Evolutionary conservation across 2,888 invertebrate species (phyloP).

Genomic region (Cyrtodaria siliqua): DNA sequence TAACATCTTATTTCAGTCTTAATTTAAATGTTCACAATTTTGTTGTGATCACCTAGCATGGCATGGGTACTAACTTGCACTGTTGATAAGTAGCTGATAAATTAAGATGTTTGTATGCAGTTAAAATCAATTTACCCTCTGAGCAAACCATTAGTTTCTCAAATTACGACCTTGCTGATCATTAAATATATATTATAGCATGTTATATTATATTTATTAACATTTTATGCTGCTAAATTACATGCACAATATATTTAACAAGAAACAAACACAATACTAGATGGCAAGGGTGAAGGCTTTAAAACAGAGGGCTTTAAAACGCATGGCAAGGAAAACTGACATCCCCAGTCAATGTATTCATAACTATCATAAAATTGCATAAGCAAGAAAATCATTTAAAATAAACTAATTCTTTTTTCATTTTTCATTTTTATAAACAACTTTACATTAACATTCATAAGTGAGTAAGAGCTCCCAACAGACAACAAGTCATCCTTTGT

Average conservation of each 20-base stretch:
- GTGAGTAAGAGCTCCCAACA: too few species aligned
- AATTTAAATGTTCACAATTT: slow-evolving; percentile 6
- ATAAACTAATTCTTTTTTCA: too few species aligned
- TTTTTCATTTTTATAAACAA: too few species aligned
- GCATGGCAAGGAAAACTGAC: too few species aligned
- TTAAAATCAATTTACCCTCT: slow-evolving; percentile 33
- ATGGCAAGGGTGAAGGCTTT: too few species aligned
- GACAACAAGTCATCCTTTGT: too few species aligned
- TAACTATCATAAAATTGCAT: too few species aligned
- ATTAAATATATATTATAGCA: slow-evolving; percentile 14
- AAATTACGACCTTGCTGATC: slow-evolving; percentile 8
- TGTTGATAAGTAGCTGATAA: slow-evolving; percentile 9
- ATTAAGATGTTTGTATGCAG: slow-evolving; percentile 19
- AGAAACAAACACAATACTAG: neutral
- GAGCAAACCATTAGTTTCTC: slow-evolving; percentile 8
- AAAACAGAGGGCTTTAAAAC: too few species aligned
- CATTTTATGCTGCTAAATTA: neutral
- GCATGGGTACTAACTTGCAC: neutral
- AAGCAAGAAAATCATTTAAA: too few species aligned
- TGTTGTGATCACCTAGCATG: slow-evolving; percentile 34
- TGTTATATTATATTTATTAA: neutral
- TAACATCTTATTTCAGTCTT: slow-evolving; percentile 24
- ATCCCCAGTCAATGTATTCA: too few species aligned
- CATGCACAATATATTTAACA: neutral
- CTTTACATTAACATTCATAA: too few species aligned